Conservation (phyloP, 1,140 invertebrate genomes). For the Diabrotica undecimpunctata region DNA sequence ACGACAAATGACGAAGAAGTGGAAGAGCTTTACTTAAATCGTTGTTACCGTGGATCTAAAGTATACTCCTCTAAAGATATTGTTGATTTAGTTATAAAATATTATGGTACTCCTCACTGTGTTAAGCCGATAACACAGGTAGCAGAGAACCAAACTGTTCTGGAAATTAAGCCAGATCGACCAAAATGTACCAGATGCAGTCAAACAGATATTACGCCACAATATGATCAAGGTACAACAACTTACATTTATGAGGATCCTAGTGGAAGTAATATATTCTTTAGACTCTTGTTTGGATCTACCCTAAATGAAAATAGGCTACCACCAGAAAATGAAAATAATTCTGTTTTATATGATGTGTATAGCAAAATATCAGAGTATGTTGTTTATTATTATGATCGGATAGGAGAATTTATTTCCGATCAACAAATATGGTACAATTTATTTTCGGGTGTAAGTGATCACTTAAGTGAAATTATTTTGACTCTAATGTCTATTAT, state of each 20-base stretch:
- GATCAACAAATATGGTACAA: too few species aligned
- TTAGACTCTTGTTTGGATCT: conserved; percentile 5
- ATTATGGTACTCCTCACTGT: background rate
- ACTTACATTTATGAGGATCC: background rate
- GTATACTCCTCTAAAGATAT: conserved; percentile 4
- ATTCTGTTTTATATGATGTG: too few species aligned
- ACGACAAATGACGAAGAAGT: background rate
- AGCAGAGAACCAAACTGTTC: background rate
- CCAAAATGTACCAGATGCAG: background rate
- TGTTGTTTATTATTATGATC: too few species aligned
- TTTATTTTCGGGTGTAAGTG: too few species aligned
- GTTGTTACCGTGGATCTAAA: background rate
- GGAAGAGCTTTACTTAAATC: background rate
- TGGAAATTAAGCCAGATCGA: too few species aligned
- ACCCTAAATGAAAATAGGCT: conserved; percentile 2
- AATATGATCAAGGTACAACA: background rate
- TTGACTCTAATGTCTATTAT: too few species aligned
- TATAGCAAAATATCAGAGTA: too few species aligned
- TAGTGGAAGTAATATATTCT: background rate
- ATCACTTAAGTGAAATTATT: too few species aligned
- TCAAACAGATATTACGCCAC: background rate
- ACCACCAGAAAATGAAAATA: background rate
- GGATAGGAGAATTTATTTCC: too few species aligned
- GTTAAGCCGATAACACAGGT: background rate
- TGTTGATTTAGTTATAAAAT: conserved; percentile 7